phyloP scores from a whole-genome alignment of 1,140 invertebrate species.

The Ooceraea biroi region DNA sequence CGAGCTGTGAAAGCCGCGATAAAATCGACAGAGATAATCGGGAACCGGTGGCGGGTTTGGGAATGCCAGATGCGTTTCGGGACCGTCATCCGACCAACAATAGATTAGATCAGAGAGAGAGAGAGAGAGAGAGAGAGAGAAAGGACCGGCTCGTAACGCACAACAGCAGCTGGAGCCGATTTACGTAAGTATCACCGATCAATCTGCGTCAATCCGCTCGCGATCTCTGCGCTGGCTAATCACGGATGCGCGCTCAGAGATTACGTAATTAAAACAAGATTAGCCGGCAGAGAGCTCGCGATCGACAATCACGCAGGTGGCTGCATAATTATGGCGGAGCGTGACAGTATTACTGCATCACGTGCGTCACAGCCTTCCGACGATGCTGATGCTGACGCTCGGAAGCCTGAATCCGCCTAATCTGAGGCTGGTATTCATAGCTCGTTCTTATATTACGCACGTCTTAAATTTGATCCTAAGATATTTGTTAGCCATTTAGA shows the following conservation, averaged over 20 bases:
- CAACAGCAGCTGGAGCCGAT: neutral
- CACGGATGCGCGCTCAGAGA: neutral
- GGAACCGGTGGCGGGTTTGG: neutral
- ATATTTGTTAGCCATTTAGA: too few relatives aligned
- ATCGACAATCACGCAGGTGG: too few relatives aligned
- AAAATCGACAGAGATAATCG: neutral
- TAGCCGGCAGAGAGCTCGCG: neutral
- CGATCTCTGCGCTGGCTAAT: neutral
- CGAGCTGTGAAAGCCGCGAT: neutral
- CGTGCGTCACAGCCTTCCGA: neutral
- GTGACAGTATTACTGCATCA: neutral
- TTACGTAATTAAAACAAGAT: conserved; percentile 6
- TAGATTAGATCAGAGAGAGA: too few relatives aligned
- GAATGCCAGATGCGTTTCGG: neutral
- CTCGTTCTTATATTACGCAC: too few relatives aligned
- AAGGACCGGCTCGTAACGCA: neutral
- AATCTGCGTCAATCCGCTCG: neutral
- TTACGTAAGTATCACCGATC: neutral
- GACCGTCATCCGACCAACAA: neutral
- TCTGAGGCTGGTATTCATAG: too few relatives aligned
- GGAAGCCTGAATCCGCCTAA: neutral
- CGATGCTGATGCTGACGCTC: neutral
- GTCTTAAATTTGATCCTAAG: too few relatives aligned
- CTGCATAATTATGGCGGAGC: neutral
- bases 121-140: too few relatives aligned